Percentiles rank a stretch among this genome's conserved stretches.
phyloP scores from a whole-genome alignment of 2,888 invertebrate genomes.

The Apocheima hispidaria region DNA sequence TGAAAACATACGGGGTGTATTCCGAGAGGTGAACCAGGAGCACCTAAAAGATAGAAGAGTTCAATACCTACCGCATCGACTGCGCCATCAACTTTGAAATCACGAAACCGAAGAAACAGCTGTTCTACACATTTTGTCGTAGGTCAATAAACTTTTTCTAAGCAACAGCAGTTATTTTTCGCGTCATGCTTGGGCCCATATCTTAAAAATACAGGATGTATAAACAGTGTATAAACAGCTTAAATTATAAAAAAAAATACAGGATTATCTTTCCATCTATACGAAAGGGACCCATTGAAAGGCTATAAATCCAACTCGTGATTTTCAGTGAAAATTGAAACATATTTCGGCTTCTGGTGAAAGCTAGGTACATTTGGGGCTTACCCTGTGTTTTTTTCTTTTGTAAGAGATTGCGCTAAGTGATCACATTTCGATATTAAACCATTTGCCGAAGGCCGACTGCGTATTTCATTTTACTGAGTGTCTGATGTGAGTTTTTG shows the following conservation, averaged over 20 bases:
- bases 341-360: constrained; percentile 80
- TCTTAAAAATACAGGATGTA: constrained; percentile 15
- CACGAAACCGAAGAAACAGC: too few species aligned
- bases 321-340: constrained; percentile 77
- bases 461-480: constrained; percentile 86
- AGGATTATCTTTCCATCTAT: constrained; percentile 48
- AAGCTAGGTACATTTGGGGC: constrained; percentile 78
- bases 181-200: too few species aligned
- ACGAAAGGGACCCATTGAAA: constrained; percentile 64
- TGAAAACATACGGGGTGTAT: too few species aligned
- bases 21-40: too few species aligned
- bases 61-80: too few species aligned
- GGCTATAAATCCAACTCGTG: constrained; percentile 69
- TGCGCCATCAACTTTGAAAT: too few species aligned
- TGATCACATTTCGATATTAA: constrained; percentile 87
- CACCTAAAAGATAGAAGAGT: too few species aligned
- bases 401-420: constrained; percentile 86
- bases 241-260: constrained; percentile 43
- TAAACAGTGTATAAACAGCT: constrained; percentile 30
- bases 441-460: constrained; percentile 85
- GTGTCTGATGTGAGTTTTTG: constrained; percentile 83
- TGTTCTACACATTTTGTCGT: too few species aligned
- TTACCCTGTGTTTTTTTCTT: constrained; percentile 79
- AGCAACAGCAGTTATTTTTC: too few species aligned
- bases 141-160: too few species aligned